Conservation (phyloP, 2,888 invertebrate species). For the Pogonocherus hispidulus region DNA sequence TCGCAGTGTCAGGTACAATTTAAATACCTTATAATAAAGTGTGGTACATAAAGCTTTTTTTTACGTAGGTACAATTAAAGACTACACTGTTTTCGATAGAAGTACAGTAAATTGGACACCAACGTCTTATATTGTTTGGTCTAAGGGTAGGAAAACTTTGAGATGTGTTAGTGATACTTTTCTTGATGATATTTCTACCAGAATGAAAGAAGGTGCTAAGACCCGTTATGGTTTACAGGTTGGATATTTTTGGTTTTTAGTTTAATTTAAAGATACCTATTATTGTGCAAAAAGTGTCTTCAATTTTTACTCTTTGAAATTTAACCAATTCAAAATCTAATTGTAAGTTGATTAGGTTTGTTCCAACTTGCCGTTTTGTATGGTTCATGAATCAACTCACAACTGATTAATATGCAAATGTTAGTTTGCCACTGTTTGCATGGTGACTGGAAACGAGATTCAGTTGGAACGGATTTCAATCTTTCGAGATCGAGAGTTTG, state of each 20-base stretch:
- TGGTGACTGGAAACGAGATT: too few relatives aligned
- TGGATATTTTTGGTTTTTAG: neutral
- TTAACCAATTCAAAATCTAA: too few relatives aligned
- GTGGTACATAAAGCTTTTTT: constrained; percentile 22
- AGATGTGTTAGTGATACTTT: constrained; percentile 73
- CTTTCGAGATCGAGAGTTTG: too few relatives aligned
- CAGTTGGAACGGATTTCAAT: too few relatives aligned
- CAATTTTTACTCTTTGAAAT: too few relatives aligned
- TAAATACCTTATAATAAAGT: neutral
- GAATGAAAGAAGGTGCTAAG: constrained; percentile 80
- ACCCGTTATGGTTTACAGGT: constrained; percentile 87
- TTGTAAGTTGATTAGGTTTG: too few relatives aligned
- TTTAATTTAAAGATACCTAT: too few relatives aligned
- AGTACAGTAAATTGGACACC: constrained; percentile 88
- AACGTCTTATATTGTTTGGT: constrained; percentile 81
- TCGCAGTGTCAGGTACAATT: constrained; percentile 72
- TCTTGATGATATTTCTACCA: constrained; percentile 78
- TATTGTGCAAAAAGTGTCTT: too few relatives aligned
- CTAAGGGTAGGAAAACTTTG: constrained; percentile 78
- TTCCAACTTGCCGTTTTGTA: too few relatives aligned
- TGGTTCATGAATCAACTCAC: too few relatives aligned
- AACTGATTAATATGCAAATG: too few relatives aligned
- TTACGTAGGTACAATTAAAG: constrained; percentile 76
- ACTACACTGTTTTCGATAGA: constrained; percentile 85
- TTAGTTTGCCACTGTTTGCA: too few relatives aligned